Conservation (phyloP, 1,140 invertebrate species). For the Aphidius ervi region DNA sequence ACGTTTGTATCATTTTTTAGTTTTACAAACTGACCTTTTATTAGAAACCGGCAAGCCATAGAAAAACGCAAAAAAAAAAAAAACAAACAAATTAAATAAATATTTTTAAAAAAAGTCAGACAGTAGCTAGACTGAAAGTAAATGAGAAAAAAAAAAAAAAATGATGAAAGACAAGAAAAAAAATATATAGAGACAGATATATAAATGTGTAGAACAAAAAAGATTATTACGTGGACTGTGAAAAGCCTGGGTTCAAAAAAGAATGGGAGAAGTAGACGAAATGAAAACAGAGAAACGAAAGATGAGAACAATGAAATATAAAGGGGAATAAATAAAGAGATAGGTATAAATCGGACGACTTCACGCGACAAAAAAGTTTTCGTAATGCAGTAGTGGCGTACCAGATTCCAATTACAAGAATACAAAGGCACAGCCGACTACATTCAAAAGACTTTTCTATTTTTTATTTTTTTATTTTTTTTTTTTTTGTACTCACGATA, state of each 20-base stretch:
- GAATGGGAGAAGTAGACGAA: neutral
- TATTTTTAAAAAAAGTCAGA: too few species aligned
- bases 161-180: conserved; percentile 1
- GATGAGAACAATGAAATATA: conserved; percentile 14
- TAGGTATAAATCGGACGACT: conserved; percentile 14
- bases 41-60: neutral
- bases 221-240: too few species aligned
- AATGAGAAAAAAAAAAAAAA: neutral
- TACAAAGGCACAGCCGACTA: conserved; percentile 10
- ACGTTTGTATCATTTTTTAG: neutral
- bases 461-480: neutral
- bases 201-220: too few species aligned
- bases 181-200: neutral
- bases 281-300: conserved; percentile 4
- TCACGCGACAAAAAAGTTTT: conserved; percentile 11
- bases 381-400: neutral
- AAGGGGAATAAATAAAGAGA: conserved; percentile 6
- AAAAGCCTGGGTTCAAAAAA: neutral
- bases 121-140: neutral
- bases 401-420: conserved; percentile 17
- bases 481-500: neutral
- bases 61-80: neutral
- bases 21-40: neutral
- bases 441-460: neutral
- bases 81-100: neutral